Evolutionary conservation across 2,888 invertebrate species (phyloP).

Genomic region (Adelphocoris suturalis): DNA sequence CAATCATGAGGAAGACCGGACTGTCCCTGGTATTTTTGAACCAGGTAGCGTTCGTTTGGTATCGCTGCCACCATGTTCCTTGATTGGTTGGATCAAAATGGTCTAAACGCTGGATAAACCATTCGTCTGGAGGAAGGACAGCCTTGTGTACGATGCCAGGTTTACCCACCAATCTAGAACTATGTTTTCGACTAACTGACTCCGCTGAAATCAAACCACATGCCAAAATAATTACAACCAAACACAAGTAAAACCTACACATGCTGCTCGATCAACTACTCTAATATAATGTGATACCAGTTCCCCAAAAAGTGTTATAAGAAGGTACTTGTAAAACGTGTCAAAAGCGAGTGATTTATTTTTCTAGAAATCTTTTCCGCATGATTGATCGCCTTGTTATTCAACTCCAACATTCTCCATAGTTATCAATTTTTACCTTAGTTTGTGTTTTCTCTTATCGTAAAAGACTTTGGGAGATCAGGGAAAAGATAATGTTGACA

Average conservation of each 20-base stretch:
- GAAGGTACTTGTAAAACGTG: neutral
- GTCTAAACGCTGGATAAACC: conserved; percentile 83
- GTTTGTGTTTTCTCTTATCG: neutral
- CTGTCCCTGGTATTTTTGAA: conserved; percentile 80
- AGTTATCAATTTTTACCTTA: neutral
- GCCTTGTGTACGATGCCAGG: conserved; percentile 3
- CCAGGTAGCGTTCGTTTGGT: conserved; percentile 74
- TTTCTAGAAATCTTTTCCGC: neutral
- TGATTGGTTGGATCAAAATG: conserved; percentile 88
- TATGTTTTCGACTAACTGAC: neutral
- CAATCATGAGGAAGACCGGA: conserved; percentile 96
- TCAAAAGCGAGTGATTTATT: neutral
- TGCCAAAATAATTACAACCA: neutral
- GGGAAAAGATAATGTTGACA: neutral
- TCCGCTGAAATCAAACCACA: neutral
- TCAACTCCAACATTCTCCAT: neutral
- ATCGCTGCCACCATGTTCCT: conserved; percentile 82
- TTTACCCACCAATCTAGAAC: neutral
- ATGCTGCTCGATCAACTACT: neutral
- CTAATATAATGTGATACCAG: neutral
- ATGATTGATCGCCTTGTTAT: neutral
- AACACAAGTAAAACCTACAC: neutral
- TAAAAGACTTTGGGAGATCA: neutral
- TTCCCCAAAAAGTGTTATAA: neutral
- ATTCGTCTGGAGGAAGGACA: conserved; percentile 79